phyloP scores from a whole-genome alignment of 2,113 vertebrate species.

The Trogon surrucura region DNA sequence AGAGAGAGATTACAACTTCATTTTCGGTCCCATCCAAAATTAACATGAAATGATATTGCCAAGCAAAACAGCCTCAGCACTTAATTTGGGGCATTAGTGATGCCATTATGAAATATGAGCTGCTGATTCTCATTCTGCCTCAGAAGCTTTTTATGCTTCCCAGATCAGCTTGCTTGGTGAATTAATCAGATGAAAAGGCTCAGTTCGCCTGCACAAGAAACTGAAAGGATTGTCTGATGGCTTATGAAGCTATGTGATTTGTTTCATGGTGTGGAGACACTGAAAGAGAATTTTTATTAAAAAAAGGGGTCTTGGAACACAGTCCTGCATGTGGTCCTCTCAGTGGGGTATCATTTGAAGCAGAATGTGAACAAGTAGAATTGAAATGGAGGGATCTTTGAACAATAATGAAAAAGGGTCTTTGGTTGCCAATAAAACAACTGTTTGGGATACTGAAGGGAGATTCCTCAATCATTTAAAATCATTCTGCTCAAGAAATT shows the following conservation, averaged over 20 bases:
- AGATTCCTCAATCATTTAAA: constrained; percentile 31
- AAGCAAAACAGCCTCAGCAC: constrained; percentile 55
- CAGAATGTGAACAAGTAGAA: constrained; percentile 76
- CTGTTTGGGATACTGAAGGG: constrained; percentile 53
- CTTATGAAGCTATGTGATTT: constrained; percentile 65
- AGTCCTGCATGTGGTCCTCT: constrained; percentile 72
- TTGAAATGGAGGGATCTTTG: constrained; percentile 67
- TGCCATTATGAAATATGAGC: constrained; percentile 60
- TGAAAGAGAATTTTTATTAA: constrained; percentile 73
- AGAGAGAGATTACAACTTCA: constrained; percentile 65
- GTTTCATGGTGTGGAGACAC: constrained; percentile 58
- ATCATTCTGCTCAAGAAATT: constrained; percentile 27
- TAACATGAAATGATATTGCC: constrained; percentile 61
- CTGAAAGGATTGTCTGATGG: constrained; percentile 66
- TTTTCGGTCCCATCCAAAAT: constrained; percentile 62
- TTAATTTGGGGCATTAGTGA: constrained; percentile 67
- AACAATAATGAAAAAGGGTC: constrained; percentile 66
- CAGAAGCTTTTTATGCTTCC: constrained; percentile 67
- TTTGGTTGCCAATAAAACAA: constrained; percentile 61
- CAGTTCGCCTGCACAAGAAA: constrained; percentile 49
- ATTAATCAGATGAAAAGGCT: constrained; percentile 68
- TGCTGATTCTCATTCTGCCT: constrained; percentile 62
- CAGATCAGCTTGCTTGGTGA: constrained; percentile 67
- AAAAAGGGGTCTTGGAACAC: constrained; percentile 70
- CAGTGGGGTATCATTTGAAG: constrained; percentile 70